These are phyloP conservation scores for Neolamprologus devosi DNA, from an alignment of 2,113 vertebrate genomes.

Conservation along the genomic window DNA sequence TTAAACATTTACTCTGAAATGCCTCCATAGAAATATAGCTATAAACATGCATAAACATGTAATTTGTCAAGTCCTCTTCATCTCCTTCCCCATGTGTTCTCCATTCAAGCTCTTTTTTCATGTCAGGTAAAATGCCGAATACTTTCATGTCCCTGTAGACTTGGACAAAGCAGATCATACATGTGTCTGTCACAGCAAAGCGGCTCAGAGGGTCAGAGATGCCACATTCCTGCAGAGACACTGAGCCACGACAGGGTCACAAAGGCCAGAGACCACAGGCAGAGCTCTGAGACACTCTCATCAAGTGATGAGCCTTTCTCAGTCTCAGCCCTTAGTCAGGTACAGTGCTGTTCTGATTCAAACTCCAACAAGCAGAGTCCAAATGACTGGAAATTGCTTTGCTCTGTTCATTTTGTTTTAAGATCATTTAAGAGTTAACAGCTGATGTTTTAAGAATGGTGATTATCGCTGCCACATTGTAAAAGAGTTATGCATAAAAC, in stretches of 20 bases:
- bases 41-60: background rate
- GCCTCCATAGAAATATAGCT: background rate
- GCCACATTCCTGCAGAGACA: constrained; percentile 41
- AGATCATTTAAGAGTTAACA: background rate
- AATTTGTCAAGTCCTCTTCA: background rate
- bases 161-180: background rate
- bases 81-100: background rate
- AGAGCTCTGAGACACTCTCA: background rate
- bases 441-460: background rate
- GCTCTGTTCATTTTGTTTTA: background rate
- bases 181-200: background rate
- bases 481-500: background rate
- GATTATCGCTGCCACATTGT: background rate
- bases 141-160: background rate
- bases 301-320: background rate
- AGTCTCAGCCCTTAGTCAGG: background rate
- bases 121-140: background rate
- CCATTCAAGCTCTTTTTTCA: background rate
- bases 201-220: constrained; percentile 16
- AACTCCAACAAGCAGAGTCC: background rate
- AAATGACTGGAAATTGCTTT: background rate
- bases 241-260: constrained; percentile 14
- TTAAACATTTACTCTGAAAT: background rate
- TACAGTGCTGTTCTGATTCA: background rate
- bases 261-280: background rate